Evolutionary conservation across 2,113 vertebrate genomes (phyloP), one percentile per base, ranked within the genome.

Genomic region (Thamnaconus septentrionalis): DNA sequence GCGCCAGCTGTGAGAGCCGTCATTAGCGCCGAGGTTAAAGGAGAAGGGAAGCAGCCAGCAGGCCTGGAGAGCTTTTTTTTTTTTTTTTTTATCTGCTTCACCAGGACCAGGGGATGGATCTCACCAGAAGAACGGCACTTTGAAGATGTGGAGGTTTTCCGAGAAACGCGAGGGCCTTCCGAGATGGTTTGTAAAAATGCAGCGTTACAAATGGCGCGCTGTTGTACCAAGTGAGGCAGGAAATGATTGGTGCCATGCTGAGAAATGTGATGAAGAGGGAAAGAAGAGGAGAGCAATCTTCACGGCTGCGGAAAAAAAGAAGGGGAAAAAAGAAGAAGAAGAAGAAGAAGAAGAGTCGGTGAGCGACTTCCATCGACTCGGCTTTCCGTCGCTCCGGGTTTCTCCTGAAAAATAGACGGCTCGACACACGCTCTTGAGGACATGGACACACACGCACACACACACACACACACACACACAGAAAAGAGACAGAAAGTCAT

Each of bases 371-470:
- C 66, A 58, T 59, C 71, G 60, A 69, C 45, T 70, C 56, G 41
- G 18, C 60, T 56, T 81, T 71, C 12, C 83, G 78, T 64, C 59
- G 69, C 73, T 85, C 63, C 69, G 57, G 56, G 59, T 76, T 76
- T 49, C 71, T 12, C 83, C 85, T 90, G 87, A 75, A 89, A 89
- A 87, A 85, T 73, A 86, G 57, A 81, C 39, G 71, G 51, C 48
- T 54, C 63, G 65, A 47, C 71, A 45, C 8, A 75, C 52, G 79
- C 59, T 44, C 10, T 72, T 71, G 54, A 71, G 63, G 72, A 70
- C 61, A 56, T 7, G 12, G 56, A 80, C 66, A 48, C 18, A 2
- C 18, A 31, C 18, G 18, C 18, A 31, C 12, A 3, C 41, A 3
- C 41, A 69, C 59, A 52, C 9, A 31, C 53, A 69, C 61, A 74